These are phyloP conservation scores for Gavia stellata DNA, from an alignment of 2,113 vertebrate genomes.

Conservation along the genomic window DNA sequence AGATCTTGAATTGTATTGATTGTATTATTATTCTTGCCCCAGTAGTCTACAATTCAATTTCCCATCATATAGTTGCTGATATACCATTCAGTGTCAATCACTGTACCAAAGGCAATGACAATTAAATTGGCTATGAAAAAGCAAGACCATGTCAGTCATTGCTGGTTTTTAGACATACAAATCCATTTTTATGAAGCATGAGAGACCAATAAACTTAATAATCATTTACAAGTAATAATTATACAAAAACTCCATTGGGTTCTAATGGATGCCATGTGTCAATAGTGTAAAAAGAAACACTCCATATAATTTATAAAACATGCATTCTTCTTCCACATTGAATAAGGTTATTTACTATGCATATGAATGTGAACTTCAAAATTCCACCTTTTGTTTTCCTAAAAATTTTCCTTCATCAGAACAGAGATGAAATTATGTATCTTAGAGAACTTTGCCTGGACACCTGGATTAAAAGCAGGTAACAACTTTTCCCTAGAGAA, in stretches of 20 bases:
- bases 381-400: background rate
- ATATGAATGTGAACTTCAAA: background rate
- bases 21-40: background rate
- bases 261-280: background rate
- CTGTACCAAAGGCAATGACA: background rate
- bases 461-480: background rate
- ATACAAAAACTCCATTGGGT: background rate
- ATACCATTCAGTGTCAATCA: background rate
- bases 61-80: background rate
- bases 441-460: background rate
- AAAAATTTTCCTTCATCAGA: background rate
- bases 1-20: background rate
- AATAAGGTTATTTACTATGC: background rate
- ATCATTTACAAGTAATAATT: background rate
- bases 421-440: background rate
- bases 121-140: background rate
- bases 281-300: background rate
- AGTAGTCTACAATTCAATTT: background rate
- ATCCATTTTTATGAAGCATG: background rate
- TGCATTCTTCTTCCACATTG: background rate
- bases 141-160: background rate
- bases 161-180: background rate
- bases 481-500: background rate
- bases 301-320: background rate
- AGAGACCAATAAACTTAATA: background rate